A percentile compares a stretch with the other conserved stretches of the same genome.
Evolutionary conservation across 2,888 invertebrate genomes (phyloP).

Genomic region (Limnephilus lunatus): DNA sequence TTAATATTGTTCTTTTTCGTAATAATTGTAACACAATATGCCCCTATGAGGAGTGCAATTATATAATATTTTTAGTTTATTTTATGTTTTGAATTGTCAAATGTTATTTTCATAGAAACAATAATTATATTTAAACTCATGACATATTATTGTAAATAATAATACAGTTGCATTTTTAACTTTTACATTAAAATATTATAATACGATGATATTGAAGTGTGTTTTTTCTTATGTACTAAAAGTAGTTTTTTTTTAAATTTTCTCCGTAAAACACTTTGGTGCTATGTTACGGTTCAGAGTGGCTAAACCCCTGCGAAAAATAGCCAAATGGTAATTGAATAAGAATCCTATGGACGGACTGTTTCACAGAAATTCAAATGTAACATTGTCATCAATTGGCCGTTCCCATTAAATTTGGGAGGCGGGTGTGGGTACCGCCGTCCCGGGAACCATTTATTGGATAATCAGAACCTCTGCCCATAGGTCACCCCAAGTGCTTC

Average conservation of each 20-base stretch:
- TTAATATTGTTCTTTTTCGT: slow-evolving; percentile 35
- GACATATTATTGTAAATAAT: slow-evolving; percentile 50
- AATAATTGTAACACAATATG: slow-evolving; percentile 8
- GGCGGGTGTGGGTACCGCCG: too few relatives aligned
- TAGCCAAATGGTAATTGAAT: not conserved
- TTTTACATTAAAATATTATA: slow-evolving; percentile 50
- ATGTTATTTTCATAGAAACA: slow-evolving; percentile 41
- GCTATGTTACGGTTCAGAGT: too few relatives aligned
- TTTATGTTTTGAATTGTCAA: slow-evolving; percentile 15
- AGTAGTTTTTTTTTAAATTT: too few relatives aligned
- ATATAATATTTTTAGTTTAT: slow-evolving; percentile 16
- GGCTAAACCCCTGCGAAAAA: not conserved
- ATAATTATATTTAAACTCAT: slow-evolving; percentile 49
- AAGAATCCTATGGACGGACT: too few relatives aligned
- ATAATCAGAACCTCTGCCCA: too few relatives aligned
- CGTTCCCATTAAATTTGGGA: too few relatives aligned
- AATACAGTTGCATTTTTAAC: slow-evolving; percentile 47
- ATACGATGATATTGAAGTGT: slow-evolving; percentile 12
- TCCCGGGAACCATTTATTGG: too few relatives aligned
- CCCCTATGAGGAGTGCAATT: slow-evolving; percentile 18
- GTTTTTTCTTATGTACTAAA: not conserved
- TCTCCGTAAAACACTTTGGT: too few relatives aligned
- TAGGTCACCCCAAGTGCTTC: too few relatives aligned
- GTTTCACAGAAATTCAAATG: too few relatives aligned
- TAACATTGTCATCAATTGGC: too few relatives aligned